Base-by-base conservation (phyloP, 2,797 vertebrate species). In the Simalia tracyae region DNA sequence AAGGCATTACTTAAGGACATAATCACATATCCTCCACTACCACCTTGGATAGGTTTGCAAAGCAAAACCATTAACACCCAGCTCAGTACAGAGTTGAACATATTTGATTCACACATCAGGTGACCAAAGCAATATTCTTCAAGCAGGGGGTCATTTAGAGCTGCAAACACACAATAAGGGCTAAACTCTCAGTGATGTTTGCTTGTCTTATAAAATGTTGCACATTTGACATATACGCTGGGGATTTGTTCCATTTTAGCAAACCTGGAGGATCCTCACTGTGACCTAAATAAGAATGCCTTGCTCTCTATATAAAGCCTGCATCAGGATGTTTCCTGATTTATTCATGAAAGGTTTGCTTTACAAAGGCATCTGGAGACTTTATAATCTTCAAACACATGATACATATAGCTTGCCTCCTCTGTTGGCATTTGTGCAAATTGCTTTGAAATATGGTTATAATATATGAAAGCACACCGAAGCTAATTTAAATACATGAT, bases 331-430 rank as follows among this genome's bases (percentile, higher is more conserved):
- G 97, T 98, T 98, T 98, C 97, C 97, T 98, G 97, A 98, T 98
- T 98, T 98, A 98, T 98, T 98, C 97, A 98, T 98, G 97, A 98
- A 98, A 97, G 96, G 96, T 97, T 97, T 97, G 97, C 97, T 98
- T 97, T 98, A 98, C 97, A 98, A 97, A 98, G 97, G 97, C 97
- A 96, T 97, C 96, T 97, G 96, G 97, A 98, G 96, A 86, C 97
- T 97, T 95, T 97, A 97, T 96, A 97, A 96, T 98, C 97, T 97
- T 97, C 97, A 96, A 97, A 97, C 97, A 97, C 96, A 97, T 97
- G 97, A 97, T 97, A 97, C 97, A 96, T 95, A 96, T 96, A 97
- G 95, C 96, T 96, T 56, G 94, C 95, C 95, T 97, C 93, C 96
- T 95, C 96, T 95, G 97, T 95, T 97, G 97, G 97, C 97, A 97